Percentiles rank a stretch among this genome's conserved stretches.
These are phyloP conservation scores for Epizoanthus fatuus DNA, from an alignment of 92 coral and sea anemone genomes.

Conservation along the genomic window DNA sequence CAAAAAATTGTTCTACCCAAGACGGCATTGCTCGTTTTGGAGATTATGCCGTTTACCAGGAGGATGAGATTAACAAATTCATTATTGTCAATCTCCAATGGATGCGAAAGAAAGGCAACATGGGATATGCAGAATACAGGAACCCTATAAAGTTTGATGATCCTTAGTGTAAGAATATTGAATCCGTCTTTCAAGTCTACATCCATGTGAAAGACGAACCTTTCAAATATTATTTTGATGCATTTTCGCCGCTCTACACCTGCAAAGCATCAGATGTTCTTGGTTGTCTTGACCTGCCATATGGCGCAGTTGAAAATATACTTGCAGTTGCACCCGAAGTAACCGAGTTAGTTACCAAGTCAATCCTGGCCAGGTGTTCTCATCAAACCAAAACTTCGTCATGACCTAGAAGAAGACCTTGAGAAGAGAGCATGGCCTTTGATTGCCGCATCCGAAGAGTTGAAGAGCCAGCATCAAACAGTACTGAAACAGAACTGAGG, in stretches of 20 bases:
- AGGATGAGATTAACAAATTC: too few species aligned
- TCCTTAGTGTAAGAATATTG: not conserved
- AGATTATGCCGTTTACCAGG: too few species aligned
- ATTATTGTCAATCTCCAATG: too few species aligned
- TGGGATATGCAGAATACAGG: too few species aligned
- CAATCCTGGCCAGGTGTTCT: too few species aligned
- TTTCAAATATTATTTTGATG: constrained; percentile 14
- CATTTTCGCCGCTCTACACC: constrained; percentile 8
- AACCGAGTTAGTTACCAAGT: too few species aligned
- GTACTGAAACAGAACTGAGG: too few species aligned
- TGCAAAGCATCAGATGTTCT: constrained; percentile 36
- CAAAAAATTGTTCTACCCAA: not conserved
- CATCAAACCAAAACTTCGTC: too few species aligned
- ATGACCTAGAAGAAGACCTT: not conserved
- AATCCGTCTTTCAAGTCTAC: constrained; percentile 31
- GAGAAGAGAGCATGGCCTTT: constrained; percentile 40
- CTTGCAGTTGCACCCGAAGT: too few species aligned
- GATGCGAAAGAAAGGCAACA: too few species aligned
- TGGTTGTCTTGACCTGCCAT: not conserved
- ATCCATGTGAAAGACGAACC: constrained; percentile 11
- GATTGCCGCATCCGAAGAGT: constrained; percentile 17
- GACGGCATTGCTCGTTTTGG: not conserved
- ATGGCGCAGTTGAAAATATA: too few species aligned
- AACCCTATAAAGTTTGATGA: too few species aligned
- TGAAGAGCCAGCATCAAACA: constrained; percentile 18